Evolutionary conservation across 2,797 vertebrate genomes (phyloP).

Genomic region (Tiaroga cobitis): DNA sequence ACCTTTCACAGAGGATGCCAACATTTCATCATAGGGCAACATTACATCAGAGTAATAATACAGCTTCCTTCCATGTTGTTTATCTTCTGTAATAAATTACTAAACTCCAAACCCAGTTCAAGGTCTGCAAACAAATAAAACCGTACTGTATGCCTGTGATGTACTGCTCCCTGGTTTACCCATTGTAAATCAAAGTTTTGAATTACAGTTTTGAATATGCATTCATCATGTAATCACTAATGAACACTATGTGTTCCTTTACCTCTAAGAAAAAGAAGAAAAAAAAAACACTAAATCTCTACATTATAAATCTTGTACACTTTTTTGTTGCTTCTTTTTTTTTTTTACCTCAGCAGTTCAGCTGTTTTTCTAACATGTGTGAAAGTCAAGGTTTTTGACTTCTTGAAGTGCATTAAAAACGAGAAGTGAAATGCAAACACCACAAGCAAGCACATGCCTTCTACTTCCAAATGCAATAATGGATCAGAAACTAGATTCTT

Average conservation of each 20-base stretch:
- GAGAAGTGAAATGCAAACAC: slow-evolving; percentile 29
- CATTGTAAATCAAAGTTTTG: background rate
- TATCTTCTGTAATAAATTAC: slow-evolving; percentile 48
- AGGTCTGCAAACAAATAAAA: slow-evolving; percentile 46
- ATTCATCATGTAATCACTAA: background rate
- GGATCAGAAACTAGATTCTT: slow-evolving; percentile 12
- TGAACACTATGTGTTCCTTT: background rate
- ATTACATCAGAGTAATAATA: slow-evolving; percentile 52
- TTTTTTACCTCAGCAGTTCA: background rate
- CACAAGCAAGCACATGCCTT: background rate
- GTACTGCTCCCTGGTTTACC: slow-evolving; percentile 11
- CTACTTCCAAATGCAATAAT: slow-evolving; percentile 23
- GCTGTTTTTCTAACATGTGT: background rate
- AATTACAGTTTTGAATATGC: background rate
- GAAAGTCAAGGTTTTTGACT: slow-evolving; percentile 12
- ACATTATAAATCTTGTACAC: background rate
- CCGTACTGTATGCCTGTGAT: slow-evolving; percentile 15
- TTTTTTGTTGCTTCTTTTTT: background rate
- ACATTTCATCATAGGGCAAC: slow-evolving; percentile 37
- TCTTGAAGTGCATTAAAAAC: background rate
- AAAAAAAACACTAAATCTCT: background rate
- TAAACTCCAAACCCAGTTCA: slow-evolving; percentile 32
- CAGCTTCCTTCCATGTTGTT: slow-evolving; percentile 43
- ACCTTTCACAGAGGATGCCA: background rate
- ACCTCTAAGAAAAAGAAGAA: background rate